These are phyloP conservation scores for Piprites chloris DNA, from an alignment of 2,113 vertebrate species.

Conservation along the genomic window DNA sequence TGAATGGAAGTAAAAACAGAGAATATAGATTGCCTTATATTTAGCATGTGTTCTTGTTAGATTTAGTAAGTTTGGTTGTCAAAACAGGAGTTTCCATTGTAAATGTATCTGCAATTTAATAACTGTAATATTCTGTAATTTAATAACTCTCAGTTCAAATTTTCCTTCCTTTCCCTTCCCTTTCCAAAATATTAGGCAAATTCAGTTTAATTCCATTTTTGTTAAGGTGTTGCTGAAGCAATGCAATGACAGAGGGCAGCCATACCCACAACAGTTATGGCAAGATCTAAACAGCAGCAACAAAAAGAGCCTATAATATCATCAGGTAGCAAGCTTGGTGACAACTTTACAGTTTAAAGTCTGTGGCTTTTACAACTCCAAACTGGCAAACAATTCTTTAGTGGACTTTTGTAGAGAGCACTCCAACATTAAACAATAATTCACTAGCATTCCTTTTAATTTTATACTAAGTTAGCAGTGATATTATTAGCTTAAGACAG, in stretches of 20 bases:
- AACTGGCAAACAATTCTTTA: background rate
- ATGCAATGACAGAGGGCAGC: background rate
- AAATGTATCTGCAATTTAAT: background rate
- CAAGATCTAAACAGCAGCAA: background rate
- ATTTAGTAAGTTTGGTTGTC: background rate
- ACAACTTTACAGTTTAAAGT: background rate
- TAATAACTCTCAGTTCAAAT: background rate
- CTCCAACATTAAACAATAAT: background rate
- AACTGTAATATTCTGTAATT: background rate
- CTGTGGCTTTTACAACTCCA: background rate
- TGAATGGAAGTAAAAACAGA: background rate
- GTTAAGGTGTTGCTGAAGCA: background rate
- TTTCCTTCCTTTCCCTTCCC: background rate
- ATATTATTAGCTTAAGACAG: background rate
- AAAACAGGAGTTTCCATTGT: background rate
- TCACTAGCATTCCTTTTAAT: background rate
- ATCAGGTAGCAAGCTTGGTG: background rate
- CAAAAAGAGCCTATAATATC: background rate
- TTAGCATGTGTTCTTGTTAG: background rate
- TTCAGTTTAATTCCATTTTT: background rate
- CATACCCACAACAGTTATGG: background rate
- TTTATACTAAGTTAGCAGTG: background rate
- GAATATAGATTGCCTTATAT: background rate
- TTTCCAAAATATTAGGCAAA: background rate
- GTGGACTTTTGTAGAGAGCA: background rate